A percentile compares a stretch with the other conserved stretches of the same genome.
Evolutionary conservation across 2,113 vertebrate species (phyloP).

Genomic region (Macrotis lagotis): DNA sequence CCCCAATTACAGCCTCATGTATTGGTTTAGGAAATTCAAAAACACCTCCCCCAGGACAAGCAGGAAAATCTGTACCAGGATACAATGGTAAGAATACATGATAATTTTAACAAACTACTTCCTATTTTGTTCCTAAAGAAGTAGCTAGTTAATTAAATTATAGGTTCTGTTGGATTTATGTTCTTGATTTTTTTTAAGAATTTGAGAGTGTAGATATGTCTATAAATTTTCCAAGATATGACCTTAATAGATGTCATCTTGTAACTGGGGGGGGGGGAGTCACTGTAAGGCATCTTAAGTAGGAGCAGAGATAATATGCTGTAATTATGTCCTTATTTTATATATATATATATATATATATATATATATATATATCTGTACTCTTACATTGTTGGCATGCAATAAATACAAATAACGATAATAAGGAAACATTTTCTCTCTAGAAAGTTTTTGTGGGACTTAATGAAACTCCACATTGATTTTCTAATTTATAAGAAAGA

Average conservation of each 20-base stretch:
- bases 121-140: neutral
- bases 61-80: constrained; percentile 94
- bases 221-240: neutral
- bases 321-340: neutral
- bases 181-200: neutral
- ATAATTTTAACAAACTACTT: neutral
- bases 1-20: constrained; percentile 93
- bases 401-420: neutral
- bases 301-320: neutral
- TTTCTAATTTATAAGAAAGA: neutral
- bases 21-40: constrained; percentile 92
- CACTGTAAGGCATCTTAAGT: neutral
- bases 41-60: constrained; percentile 92
- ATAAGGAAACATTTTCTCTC: neutral
- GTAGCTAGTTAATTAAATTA: neutral
- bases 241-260: constrained; percentile 1
- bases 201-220: neutral
- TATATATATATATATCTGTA: neutral
- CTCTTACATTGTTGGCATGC: neutral
- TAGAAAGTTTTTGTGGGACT: neutral
- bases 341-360: neutral
- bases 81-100: constrained; percentile 90
- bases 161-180: neutral
- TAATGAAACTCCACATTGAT: neutral
- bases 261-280: neutral